Percentiles rank a stretch among this genome's conserved stretches.
Conservation (phyloP, 1,140 invertebrate genomes). For the Apolygus lucorum region DNA sequence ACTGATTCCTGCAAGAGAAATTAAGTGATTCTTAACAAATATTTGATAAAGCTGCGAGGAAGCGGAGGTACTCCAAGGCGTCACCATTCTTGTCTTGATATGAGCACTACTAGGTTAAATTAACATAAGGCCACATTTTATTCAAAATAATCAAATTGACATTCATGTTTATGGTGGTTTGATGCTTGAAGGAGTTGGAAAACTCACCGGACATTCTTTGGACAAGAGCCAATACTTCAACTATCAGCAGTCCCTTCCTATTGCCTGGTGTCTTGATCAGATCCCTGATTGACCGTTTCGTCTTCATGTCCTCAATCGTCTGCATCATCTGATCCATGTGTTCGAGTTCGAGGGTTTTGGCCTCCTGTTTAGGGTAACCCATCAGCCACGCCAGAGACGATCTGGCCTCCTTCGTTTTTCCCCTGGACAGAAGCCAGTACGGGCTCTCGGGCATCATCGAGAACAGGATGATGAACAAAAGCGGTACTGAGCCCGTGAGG, state of each 20-base stretch:
- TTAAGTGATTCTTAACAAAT: too few relatives aligned
- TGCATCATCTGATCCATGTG: too few relatives aligned
- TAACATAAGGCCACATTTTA: too few relatives aligned
- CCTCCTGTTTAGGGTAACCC: conserved; percentile 34
- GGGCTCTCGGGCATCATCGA: conserved; percentile 74
- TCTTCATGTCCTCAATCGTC: neutral
- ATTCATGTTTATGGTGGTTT: too few relatives aligned
- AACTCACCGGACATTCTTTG: conserved; percentile 24
- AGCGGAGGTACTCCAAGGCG: too few relatives aligned
- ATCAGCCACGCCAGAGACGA: conserved; percentile 42
- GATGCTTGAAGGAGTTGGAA: too few relatives aligned
- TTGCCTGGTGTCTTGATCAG: conserved; percentile 21
- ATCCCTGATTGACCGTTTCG: neutral
- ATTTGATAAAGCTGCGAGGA: too few relatives aligned
- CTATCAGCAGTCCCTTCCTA: conserved; percentile 24
- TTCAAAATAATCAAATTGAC: too few relatives aligned
- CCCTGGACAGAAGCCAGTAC: conserved; percentile 52
- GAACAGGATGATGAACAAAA: conserved; percentile 57
- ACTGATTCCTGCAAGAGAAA: conserved; percentile 12
- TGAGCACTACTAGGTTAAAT: too few relatives aligned
- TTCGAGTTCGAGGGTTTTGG: conserved; percentile 32
- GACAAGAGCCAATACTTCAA: conserved; percentile 22
- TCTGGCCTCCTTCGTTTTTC: conserved; percentile 49
- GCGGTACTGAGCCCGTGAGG: conserved; percentile 48
- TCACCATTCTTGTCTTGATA: too few relatives aligned